Base-by-base conservation (phyloP, 1,140 invertebrate species). In the Drosophila nigrodunni region DNA sequence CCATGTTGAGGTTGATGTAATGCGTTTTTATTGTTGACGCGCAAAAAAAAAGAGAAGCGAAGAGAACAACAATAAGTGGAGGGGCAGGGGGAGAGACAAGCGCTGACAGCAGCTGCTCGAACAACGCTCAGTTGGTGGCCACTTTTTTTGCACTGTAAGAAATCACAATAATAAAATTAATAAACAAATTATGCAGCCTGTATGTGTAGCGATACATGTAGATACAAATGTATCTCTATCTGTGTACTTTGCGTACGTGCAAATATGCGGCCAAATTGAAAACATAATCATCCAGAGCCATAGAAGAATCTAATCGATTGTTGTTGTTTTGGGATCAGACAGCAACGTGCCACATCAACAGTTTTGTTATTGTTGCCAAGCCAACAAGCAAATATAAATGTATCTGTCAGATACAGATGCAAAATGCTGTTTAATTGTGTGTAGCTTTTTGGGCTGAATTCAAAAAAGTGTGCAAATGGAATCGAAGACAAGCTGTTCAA, bases 161-260 rank as follows among this genome's bases (percentile, higher is more conserved):
- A 61, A 44, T 30, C 34, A 39, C 7, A 72, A 76, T 77, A 77
- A 80, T 55, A 57, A 73, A 85, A 82, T 82, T 82, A 85, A 83
- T 82, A 82, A 82, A 82, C 80, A 82, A 82, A 82, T 82, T 80
- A 83, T 82, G 74, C 57, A 44, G 65, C 59, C 50, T 9, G 18
- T 70, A 30, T 30, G 25, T 30, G 25, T 5, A 6, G 25, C 3
- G 25, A 37, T 10, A 46, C 9, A 43, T 30, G 11, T n/a, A 55
- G 13, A 46, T 55, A 65, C 30, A 18, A 25, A 7, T 44, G n/a
- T 37, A 13, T 37, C 18, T 62, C 21, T 58, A 49, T 30, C 15
- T 52, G 41, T 37, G 50, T 50, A 74, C 60, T 57, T 61, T 75
- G 67, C 37, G 61, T 73, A 73, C 70, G 69, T 73, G 80, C 35